Evolutionary conservation across 2,888 invertebrate genomes (phyloP).

Genomic region (Tetragonisca angustula): DNA sequence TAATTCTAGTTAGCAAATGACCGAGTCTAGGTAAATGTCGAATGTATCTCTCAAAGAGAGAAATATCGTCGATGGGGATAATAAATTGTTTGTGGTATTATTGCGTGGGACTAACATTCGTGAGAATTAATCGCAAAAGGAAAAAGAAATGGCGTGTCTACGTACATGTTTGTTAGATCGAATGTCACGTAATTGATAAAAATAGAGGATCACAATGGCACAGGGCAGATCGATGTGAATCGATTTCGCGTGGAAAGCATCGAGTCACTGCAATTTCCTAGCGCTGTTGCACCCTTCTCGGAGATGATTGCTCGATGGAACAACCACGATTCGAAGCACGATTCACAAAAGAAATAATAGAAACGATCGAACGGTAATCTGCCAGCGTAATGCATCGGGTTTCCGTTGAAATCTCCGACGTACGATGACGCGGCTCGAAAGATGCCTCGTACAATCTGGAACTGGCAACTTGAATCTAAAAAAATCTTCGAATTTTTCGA

Average conservation of each 20-base stretch:
- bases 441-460: not conserved
- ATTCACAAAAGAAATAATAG: not conserved
- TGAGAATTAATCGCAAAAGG: no score
- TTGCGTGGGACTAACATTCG: no score
- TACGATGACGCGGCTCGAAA: conserved; percentile 3
- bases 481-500: no score
- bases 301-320: not conserved
- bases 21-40: no score
- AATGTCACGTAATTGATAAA: not conserved
- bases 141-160: not conserved
- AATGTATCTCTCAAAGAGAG: no score
- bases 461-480: not conserved
- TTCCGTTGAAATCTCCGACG: conserved; percentile 22
- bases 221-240: not conserved
- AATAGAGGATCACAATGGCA: not conserved
- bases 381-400: not conserved
- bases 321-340: not conserved
- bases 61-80: no score
- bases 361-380: not conserved
- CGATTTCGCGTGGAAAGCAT: conserved; percentile 8
- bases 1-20: no score
- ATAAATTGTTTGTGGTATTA: no score
- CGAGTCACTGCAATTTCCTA: conserved; percentile 32
- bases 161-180: not conserved
- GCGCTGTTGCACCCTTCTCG: not conserved